Percentiles rank a stretch among this genome's conserved stretches.
phyloP scores from a whole-genome alignment of 2,888 invertebrate genomes.

The Polymixis lichenea region DNA sequence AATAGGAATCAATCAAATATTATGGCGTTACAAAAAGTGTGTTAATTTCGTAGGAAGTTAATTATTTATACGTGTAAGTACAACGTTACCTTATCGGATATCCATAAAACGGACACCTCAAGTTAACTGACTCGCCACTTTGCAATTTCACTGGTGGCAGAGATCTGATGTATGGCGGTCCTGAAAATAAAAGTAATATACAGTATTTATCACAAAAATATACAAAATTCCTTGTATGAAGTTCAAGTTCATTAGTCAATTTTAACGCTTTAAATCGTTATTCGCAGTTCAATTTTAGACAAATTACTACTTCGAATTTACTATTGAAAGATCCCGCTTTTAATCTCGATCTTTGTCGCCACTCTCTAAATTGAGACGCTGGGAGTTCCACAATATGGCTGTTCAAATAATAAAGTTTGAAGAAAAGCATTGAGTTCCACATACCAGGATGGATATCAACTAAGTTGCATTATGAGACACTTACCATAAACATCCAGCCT shows the following conservation, averaged over 20 bases:
- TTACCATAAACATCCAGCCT: slow-evolving; percentile 90
- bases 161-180: slow-evolving; percentile 94
- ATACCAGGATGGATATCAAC: background rate
- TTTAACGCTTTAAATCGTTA: background rate
- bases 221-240: background rate
- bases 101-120: slow-evolving; percentile 96
- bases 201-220: background rate
- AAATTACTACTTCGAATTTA: background rate
- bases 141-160: slow-evolving; percentile 94
- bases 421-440: background rate
- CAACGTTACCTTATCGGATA: slow-evolving; percentile 92
- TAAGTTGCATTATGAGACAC: background rate
- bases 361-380: background rate
- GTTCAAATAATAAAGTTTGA: background rate
- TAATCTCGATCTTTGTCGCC: background rate
- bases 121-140: slow-evolving; percentile 93
- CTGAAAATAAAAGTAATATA: slow-evolving; percentile 80
- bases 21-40: background rate
- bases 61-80: background rate
- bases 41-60: background rate
- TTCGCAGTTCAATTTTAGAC: background rate
- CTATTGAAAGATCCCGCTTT: background rate
- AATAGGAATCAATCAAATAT: background rate
- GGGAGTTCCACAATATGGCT: background rate
- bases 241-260: background rate